Percentiles rank a stretch among this genome's conserved stretches.
These are phyloP conservation scores for Gibbula magus DNA, from an alignment of 2,888 invertebrate genomes.

Conservation along the genomic window DNA sequence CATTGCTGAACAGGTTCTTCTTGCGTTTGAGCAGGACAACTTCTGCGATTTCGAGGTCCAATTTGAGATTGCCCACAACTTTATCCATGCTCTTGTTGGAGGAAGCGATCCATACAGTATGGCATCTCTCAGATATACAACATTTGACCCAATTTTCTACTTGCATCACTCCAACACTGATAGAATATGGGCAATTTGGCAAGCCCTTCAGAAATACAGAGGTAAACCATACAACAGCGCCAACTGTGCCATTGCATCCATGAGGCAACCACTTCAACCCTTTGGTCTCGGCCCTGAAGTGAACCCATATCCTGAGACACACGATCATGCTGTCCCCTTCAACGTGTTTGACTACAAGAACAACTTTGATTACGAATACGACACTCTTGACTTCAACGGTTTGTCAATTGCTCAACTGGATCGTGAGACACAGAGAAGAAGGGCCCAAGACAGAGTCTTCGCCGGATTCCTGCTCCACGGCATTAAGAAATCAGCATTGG, in stretches of 20 bases:
- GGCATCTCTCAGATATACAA: slow-evolving; percentile 43
- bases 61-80: slow-evolving; percentile 48
- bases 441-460: slow-evolving; percentile 20
- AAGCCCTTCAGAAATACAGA: slow-evolving; percentile 45
- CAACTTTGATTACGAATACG: slow-evolving; percentile 33
- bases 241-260: slow-evolving; percentile 44
- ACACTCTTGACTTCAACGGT: slow-evolving; percentile 32
- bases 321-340: slow-evolving; percentile 44
- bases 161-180: slow-evolving; percentile 45
- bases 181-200: slow-evolving; percentile 47
- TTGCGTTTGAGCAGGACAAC: slow-evolving; percentile 35
- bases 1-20: slow-evolving; percentile 27
- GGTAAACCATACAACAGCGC: slow-evolving; percentile 47
- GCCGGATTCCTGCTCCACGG: slow-evolving; percentile 30
- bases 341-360: slow-evolving; percentile 38
- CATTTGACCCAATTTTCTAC: slow-evolving; percentile 48
- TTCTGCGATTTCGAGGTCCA: slow-evolving; percentile 42
- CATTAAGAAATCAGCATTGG: slow-evolving; percentile 26
- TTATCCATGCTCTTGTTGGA: slow-evolving; percentile 47
- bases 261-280: slow-evolving; percentile 42
- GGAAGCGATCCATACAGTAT: slow-evolving; percentile 40
- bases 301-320: slow-evolving; percentile 44
- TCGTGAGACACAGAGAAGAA: slow-evolving; percentile 28
- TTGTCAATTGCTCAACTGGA: slow-evolving; percentile 31
- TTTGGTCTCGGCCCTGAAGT: slow-evolving; percentile 39